phyloP scores from a whole-genome alignment of 2,888 invertebrate genomes.

The Nymphalis urticae region DNA sequence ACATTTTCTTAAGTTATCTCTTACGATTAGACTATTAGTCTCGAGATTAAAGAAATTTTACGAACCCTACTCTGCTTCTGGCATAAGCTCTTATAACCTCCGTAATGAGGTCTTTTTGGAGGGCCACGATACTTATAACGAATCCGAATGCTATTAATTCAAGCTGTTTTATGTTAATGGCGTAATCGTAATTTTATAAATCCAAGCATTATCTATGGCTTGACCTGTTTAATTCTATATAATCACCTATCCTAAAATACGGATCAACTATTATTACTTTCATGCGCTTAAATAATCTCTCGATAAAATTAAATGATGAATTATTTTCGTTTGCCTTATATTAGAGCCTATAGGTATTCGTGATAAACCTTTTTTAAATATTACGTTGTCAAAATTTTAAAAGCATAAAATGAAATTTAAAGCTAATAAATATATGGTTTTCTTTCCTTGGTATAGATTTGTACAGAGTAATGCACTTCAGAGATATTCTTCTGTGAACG shows the following conservation, averaged over 20 bases:
- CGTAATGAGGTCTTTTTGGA: constrained; percentile 46
- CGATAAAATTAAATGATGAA: neutral
- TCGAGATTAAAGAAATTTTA: constrained; percentile 48
- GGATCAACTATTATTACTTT: constrained; percentile 4
- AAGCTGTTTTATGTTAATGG: constrained; percentile 33
- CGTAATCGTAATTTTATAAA: constrained; percentile 34
- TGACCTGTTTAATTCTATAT: constrained; percentile 21
- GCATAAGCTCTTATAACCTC: constrained; percentile 44
- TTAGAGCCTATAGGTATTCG: too few species aligned
- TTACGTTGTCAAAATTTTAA: too few species aligned
- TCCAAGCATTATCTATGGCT: constrained; percentile 16
- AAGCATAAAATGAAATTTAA: too few species aligned
- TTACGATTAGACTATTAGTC: constrained; percentile 55
- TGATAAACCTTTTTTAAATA: too few species aligned
- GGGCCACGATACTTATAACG: constrained; percentile 38
- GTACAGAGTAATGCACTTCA: too few species aligned
- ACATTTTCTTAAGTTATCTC: constrained; percentile 62
- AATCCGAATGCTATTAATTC: constrained; percentile 35
- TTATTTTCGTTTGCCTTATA: neutral
- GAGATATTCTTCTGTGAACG: too few species aligned
- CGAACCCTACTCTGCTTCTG: constrained; percentile 35
- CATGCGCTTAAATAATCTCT: neutral
- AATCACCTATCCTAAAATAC: constrained; percentile 13
- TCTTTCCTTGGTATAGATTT: too few species aligned
- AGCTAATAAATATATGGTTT: too few species aligned